Percentiles rank a stretch among this genome's conserved stretches.
Evolutionary conservation across 2,113 vertebrate species (phyloP).

Genomic region (Coreoperca whiteheadi): DNA sequence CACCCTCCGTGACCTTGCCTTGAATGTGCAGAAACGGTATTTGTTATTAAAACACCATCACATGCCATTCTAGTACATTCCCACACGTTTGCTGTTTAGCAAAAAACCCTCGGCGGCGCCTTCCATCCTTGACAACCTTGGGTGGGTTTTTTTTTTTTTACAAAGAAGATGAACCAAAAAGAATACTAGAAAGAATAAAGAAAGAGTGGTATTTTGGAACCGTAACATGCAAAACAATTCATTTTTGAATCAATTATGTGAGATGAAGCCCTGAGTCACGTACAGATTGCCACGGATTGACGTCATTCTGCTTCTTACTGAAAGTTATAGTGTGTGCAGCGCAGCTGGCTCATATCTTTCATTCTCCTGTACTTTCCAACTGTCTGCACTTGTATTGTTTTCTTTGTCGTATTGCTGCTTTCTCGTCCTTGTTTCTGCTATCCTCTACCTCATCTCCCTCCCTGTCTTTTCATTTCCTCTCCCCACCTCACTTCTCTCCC

Average conservation of each 20-base stretch:
- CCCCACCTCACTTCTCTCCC: constrained; percentile 27
- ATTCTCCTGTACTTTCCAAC: neutral
- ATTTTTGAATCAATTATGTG: neutral
- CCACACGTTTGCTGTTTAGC: neutral
- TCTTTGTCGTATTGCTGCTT: constrained; percentile 3
- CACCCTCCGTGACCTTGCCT: constrained; percentile 1
- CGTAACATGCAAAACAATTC: neutral
- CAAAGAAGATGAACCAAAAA: neutral
- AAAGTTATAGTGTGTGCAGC: neutral
- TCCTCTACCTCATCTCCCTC: constrained; percentile 42
- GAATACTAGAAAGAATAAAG: no score
- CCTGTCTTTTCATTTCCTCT: constrained; percentile 66
- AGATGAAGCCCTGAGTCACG: neutral
- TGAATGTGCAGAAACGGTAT: constrained; percentile 24
- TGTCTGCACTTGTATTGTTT: constrained; percentile 30
- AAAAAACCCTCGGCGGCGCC: neutral
- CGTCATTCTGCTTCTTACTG: neutral
- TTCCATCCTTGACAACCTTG: neutral
- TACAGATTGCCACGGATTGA: neutral
- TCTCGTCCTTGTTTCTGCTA: neutral
- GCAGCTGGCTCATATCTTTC: neutral
- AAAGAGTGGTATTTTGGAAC: neutral
- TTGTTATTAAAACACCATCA: constrained; percentile 61
- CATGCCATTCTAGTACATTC: constrained; percentile 40
- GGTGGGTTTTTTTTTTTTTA: neutral